Evolutionary conservation across 2,888 invertebrate species (phyloP).

Genomic region (Hypselothyrea guttata): DNA sequence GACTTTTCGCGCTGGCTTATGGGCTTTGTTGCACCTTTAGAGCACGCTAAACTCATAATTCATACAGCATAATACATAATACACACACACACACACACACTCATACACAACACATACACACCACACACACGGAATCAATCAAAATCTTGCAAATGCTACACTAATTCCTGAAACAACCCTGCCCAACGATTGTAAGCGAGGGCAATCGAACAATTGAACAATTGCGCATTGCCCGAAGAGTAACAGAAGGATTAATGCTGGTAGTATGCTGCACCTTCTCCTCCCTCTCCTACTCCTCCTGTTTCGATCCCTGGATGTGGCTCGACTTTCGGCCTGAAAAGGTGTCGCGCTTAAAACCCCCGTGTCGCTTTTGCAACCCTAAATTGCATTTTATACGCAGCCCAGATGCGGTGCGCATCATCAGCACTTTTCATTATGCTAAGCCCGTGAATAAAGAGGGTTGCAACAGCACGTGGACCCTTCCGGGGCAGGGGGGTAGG

Average conservation of each 20-base stretch:
- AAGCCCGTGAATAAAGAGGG: slow-evolving; percentile 74
- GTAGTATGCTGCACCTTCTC: slow-evolving; percentile 34
- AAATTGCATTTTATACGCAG: slow-evolving; percentile 70
- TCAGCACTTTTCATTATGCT: slow-evolving; percentile 75
- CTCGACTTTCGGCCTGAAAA: slow-evolving; percentile 33
- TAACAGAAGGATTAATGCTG: slow-evolving; percentile 78
- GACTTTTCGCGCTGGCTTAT: slow-evolving; percentile 57
- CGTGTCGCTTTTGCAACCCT: slow-evolving; percentile 67
- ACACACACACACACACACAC: neutral
- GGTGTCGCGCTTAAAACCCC: slow-evolving; percentile 64
- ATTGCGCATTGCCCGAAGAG: slow-evolving; percentile 59
- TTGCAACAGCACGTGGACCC: slow-evolving; percentile 25
- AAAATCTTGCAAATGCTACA: slow-evolving; percentile 50
- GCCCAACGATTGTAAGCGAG: neutral
- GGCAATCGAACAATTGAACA: slow-evolving; percentile 67
- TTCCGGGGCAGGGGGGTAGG: slow-evolving; percentile 23
- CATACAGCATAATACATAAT: slow-evolving; percentile 40
- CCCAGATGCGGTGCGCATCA: slow-evolving; percentile 50
- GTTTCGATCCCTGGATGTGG: slow-evolving; percentile 3
- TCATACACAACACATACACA: slow-evolving; percentile 2
- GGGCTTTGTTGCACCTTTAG: slow-evolving; percentile 55
- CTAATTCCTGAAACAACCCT: slow-evolving; percentile 23
- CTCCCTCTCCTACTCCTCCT: slow-evolving; percentile 15
- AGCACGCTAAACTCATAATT: slow-evolving; percentile 60
- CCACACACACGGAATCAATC: slow-evolving; percentile 52